Conservation (phyloP, 2,113 vertebrate genomes). For the Zosterops japonicus region DNA sequence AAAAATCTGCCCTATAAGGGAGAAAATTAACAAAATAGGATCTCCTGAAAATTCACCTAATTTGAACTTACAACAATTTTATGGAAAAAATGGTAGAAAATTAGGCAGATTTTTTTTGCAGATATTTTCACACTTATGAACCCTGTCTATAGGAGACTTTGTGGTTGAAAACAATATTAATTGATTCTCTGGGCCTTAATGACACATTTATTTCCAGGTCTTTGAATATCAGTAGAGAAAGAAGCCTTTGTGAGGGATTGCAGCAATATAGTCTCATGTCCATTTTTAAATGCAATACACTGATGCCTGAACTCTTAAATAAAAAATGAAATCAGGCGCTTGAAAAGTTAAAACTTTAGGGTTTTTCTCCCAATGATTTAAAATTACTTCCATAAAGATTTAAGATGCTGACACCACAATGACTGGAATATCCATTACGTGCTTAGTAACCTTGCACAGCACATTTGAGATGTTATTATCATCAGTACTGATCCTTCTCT, state of each 20-base stretch:
- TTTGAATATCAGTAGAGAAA: neutral
- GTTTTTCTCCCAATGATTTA: neutral
- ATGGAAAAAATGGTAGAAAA: neutral
- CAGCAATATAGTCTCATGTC: neutral
- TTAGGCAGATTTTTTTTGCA: neutral
- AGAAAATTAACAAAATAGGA: neutral
- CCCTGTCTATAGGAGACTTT: neutral
- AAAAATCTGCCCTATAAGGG: neutral
- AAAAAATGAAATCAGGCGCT: neutral
- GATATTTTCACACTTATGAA: neutral
- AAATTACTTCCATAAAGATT: neutral
- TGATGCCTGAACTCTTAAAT: neutral
- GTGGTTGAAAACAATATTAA: neutral
- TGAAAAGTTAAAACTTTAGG: neutral
- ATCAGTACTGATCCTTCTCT: neutral
- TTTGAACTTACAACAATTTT: neutral
- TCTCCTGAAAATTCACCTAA: neutral
- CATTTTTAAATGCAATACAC: neutral
- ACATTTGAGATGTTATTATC: neutral
- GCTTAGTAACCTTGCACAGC: neutral
- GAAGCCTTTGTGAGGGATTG: neutral
- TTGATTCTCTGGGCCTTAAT: neutral
- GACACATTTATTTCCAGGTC: neutral
- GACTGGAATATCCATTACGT: neutral
- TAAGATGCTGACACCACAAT: neutral